Evolutionary conservation across 2,888 invertebrate species (phyloP).

Genomic region (Ernsta delagoae): DNA sequence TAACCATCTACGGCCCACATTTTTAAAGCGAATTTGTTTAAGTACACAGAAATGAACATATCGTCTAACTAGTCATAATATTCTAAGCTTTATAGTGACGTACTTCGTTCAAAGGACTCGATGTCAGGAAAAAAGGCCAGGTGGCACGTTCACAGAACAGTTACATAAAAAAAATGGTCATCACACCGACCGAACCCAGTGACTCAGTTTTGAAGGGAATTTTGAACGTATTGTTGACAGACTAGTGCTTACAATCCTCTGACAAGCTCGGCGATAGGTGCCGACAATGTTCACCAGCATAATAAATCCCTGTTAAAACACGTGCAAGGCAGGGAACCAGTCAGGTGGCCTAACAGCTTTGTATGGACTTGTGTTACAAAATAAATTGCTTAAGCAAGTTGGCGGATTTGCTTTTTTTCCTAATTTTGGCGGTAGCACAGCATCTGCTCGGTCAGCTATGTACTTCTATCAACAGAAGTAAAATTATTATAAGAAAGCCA

Average conservation of each 20-base stretch:
- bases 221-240: conserved; percentile 29
- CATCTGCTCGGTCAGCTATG: conserved; percentile 41
- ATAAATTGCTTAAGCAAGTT: conserved; percentile 56
- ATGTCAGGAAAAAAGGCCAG: conserved; percentile 78
- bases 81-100: conserved; percentile 55
- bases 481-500: neutral
- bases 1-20: neutral
- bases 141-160: conserved; percentile 73
- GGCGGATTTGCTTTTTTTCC: conserved; percentile 43
- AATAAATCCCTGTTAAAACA: conserved; percentile 75
- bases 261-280: conserved; percentile 54
- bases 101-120: conserved; percentile 70
- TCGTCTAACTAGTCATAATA: conserved; percentile 29
- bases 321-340: conserved; percentile 72
- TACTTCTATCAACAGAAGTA: conserved; percentile 18
- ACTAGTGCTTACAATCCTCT: conserved; percentile 59
- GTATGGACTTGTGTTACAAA: conserved; percentile 50
- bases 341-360: conserved; percentile 70
- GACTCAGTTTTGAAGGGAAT: conserved; percentile 11
- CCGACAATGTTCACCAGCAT: conserved; percentile 62
- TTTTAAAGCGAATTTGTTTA: conserved; percentile 10
- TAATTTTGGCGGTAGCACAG: conserved; percentile 12
- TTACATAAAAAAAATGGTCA: conserved; percentile 69
- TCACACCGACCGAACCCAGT: conserved; percentile 54
- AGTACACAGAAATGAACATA: conserved; percentile 13